A percentile compares a stretch with the other conserved stretches of the same genome.
Conservation (phyloP, 2,797 vertebrate species). For the Argentina silus region DNA sequence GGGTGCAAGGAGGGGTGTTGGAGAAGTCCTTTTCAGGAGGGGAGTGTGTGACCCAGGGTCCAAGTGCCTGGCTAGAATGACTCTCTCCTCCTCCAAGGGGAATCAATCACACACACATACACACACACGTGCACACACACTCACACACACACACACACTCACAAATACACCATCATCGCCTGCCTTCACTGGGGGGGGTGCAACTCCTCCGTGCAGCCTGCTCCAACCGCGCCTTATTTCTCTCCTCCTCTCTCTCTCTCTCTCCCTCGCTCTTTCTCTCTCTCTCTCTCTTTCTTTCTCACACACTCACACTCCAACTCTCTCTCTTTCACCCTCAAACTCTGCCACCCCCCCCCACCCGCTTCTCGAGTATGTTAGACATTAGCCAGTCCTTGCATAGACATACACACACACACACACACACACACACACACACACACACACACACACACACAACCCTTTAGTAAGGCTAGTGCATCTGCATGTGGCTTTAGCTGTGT, state of each 20-base stretch:
- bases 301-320: conserved; percentile 24
- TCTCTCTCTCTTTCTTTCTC: background rate
- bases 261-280: background rate
- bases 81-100: conserved; percentile 36
- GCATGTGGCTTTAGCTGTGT: background rate
- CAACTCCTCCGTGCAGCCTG: conserved; percentile 46
- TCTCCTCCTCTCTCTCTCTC: conserved; percentile 38
- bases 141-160: conserved; percentile 2
- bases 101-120: conserved; percentile 54
- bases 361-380: background rate
- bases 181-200: conserved; percentile 18
- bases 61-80: conserved; percentile 53
- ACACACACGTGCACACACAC: conserved; percentile 28
- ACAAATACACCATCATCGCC: conserved; percentile 35
- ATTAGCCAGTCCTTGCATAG: background rate
- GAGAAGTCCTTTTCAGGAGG: conserved; percentile 52
- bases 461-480: conserved; percentile 6
- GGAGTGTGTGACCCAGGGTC: conserved; percentile 60
- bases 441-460: conserved; percentile 3
- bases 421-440: conserved; percentile 9
- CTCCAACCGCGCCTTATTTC: conserved; percentile 67
- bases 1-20: conserved; percentile 55
- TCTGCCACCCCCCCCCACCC: conserved; percentile 13
- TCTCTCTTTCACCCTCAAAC: conserved; percentile 44
- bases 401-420: conserved; percentile 31